phyloP scores from a whole-genome alignment of 2,888 invertebrate species.

The Clostera curtula region DNA sequence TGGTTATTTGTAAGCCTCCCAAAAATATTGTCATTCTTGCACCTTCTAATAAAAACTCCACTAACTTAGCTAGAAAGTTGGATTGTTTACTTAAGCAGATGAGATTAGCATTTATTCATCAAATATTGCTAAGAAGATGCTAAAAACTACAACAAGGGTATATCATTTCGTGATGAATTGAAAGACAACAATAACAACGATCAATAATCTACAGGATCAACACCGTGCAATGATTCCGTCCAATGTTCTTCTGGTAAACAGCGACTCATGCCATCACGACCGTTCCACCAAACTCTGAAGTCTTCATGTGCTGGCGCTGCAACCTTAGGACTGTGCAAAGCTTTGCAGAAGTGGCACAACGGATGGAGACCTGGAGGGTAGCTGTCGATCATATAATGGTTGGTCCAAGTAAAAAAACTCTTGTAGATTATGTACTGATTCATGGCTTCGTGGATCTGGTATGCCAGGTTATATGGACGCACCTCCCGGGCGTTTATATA shows the following conservation, averaged over 20 bases:
- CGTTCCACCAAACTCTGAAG: constrained; percentile 48
- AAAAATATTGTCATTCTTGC: too few species aligned
- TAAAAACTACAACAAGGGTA: too few species aligned
- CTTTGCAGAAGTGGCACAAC: constrained; percentile 39
- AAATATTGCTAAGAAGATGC: too few species aligned
- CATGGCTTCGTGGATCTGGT: constrained; percentile 30
- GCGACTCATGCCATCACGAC: constrained; percentile 33
- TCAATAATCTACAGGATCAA: constrained; percentile 9
- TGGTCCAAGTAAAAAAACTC: constrained; percentile 44
- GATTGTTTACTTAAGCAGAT: too few species aligned
- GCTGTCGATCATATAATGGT: constrained; percentile 31
- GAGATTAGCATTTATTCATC: too few species aligned
- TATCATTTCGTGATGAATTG: too few species aligned
- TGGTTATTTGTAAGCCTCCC: too few species aligned
- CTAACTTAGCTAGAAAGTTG: too few species aligned
- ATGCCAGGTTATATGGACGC: constrained; percentile 42
- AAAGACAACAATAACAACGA: too few species aligned
- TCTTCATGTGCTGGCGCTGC: constrained; percentile 22
- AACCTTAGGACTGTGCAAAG: constrained; percentile 21
- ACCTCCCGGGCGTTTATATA: constrained; percentile 41
- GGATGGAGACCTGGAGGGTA: constrained; percentile 21
- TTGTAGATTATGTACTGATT: constrained; percentile 25
- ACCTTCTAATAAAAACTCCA: too few species aligned
- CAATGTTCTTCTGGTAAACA: constrained; percentile 31
- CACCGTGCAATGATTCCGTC: constrained; percentile 25